Conservation (phyloP, 2,797 vertebrate genomes). For the Enteromius argenteus region DNA sequence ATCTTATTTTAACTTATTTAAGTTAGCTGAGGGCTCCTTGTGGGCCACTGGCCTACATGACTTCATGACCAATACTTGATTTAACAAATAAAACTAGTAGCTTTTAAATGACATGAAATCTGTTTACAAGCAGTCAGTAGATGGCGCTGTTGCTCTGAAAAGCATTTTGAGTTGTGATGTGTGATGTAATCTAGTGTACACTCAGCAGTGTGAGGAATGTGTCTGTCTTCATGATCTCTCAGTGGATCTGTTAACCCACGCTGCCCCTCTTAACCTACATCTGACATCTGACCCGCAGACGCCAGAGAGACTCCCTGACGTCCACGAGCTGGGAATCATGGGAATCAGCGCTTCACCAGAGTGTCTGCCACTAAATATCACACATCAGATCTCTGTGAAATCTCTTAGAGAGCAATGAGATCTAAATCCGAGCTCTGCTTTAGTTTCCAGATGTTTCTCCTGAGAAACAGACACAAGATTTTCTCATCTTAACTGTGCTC, state of each 20-base stretch:
- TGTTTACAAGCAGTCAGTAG: slow-evolving; percentile 40
- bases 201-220: slow-evolving; percentile 15
- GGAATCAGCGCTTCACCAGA: background rate
- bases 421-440: background rate
- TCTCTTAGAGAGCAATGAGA: background rate
- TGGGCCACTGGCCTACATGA: too few relatives aligned
- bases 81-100: background rate
- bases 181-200: slow-evolving; percentile 1
- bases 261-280: slow-evolving; percentile 48
- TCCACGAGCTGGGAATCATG: background rate
- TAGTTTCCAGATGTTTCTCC: background rate
- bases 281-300: slow-evolving; percentile 68
- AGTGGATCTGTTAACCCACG: slow-evolving; percentile 1
- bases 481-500: too few relatives aligned
- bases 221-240: slow-evolving; percentile 18
- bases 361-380: background rate
- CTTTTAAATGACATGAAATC: fast-evolving
- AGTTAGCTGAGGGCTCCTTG: background rate
- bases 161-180: background rate
- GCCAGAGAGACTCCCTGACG: slow-evolving; percentile 40
- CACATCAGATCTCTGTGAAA: background rate
- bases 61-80: background rate
- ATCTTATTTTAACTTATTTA: background rate
- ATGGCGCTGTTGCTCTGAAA: slow-evolving; percentile 66
- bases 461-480: too few relatives aligned